A percentile compares a stretch with the other conserved stretches of the same genome.
Evolutionary conservation across 1,140 invertebrate genomes (phyloP).

Genomic region (Diprion similis): DNA sequence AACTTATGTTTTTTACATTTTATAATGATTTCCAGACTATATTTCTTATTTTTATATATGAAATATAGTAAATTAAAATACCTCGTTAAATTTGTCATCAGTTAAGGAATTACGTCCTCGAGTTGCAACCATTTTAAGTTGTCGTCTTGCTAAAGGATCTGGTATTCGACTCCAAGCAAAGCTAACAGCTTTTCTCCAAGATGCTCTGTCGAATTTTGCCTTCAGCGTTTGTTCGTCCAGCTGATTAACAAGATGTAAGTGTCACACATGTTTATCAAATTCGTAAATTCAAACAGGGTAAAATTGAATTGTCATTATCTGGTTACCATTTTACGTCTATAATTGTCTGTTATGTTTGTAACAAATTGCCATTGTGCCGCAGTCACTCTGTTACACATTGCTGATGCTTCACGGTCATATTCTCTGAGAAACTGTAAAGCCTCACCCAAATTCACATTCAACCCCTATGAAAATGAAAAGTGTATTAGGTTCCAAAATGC

Average conservation of each 20-base stretch:
- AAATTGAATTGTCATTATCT: slow-evolving; percentile 4
- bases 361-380: slow-evolving; percentile 78
- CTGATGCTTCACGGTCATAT: slow-evolving; percentile 74
- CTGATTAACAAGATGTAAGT: slow-evolving; percentile 40
- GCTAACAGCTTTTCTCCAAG: slow-evolving; percentile 74
- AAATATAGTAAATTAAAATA: slow-evolving; percentile 42
- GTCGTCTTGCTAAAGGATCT: slow-evolving; percentile 71
- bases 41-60: no score
- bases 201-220: slow-evolving; percentile 75
- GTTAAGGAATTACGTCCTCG: slow-evolving; percentile 75
- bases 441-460: slow-evolving; percentile 73
- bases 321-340: slow-evolving; percentile 72
- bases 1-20: no score
- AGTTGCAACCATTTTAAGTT: slow-evolving; percentile 74
- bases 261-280: neutral
- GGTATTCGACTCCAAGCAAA: slow-evolving; percentile 73
- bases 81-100: slow-evolving; percentile 79
- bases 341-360: slow-evolving; percentile 79
- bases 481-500: neutral
- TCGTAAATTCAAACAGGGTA: neutral
- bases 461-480: slow-evolving; percentile 62
- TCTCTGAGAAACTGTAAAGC: slow-evolving; percentile 75
- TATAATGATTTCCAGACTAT: no score
- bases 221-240: slow-evolving; percentile 72
- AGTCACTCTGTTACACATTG: slow-evolving; percentile 75